These are phyloP conservation scores for Austrolebias charrua DNA, from an alignment of 2,797 vertebrate genomes.

Conservation along the genomic window DNA sequence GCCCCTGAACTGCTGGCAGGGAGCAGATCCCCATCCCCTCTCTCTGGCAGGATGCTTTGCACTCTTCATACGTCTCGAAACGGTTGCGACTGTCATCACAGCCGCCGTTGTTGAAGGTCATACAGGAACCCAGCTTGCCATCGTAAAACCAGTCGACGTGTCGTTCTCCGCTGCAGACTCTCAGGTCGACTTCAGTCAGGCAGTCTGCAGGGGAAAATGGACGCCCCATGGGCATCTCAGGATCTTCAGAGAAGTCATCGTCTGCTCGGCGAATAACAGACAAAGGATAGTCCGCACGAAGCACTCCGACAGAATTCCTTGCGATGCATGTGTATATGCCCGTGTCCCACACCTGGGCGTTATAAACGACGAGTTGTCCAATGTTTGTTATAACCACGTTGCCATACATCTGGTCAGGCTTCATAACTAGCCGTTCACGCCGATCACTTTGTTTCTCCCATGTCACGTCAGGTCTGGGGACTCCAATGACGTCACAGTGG, in stretches of 20 bases:
- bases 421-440: conserved; percentile 88
- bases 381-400: conserved; percentile 97
- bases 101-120: conserved; percentile 85
- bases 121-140: conserved; percentile 82
- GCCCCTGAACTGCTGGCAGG: conserved; percentile 91
- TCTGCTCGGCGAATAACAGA: conserved; percentile 82
- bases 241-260: conserved; percentile 77
- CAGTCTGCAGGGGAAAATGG: conserved; percentile 84
- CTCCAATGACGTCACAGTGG: conserved; percentile 90
- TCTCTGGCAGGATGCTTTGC: conserved; percentile 83
- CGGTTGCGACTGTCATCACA: conserved; percentile 85
- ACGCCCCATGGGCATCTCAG: conserved; percentile 69
- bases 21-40: conserved; percentile 82
- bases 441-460: conserved; percentile 95
- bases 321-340: conserved; percentile 94
- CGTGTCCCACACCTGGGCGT: conserved; percentile 88
- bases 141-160: conserved; percentile 91
- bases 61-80: conserved; percentile 93
- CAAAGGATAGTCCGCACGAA: conserved; percentile 90
- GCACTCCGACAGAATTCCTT: conserved; percentile 85
- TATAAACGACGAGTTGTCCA: conserved; percentile 95
- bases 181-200: conserved; percentile 78
- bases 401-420: conserved; percentile 96
- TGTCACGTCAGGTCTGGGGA: conserved; percentile 88
- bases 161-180: conserved; percentile 79